Percentiles rank a stretch among this genome's conserved stretches.
Evolutionary conservation across 2,888 invertebrate genomes (phyloP).

Genomic region (Phengaris arion): DNA sequence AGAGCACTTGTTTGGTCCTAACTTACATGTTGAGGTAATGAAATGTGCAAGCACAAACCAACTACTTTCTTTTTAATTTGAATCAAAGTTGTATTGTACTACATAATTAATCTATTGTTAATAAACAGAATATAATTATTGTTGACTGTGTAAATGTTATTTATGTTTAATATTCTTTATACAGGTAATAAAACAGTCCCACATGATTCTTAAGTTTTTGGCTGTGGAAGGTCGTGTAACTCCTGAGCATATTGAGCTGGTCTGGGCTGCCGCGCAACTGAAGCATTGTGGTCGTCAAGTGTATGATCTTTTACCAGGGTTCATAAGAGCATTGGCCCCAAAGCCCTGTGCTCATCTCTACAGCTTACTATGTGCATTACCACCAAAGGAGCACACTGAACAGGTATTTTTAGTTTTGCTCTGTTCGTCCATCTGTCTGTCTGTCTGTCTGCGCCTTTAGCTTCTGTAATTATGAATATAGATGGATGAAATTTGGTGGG

Average conservation of each 20-base stretch:
- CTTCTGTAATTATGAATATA: no score
- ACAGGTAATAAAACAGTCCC: conserved; percentile 95
- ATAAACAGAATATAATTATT: no score
- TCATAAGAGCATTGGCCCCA: conserved; percentile 93
- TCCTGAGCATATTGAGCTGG: conserved; percentile 93
- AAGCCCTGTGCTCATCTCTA: conserved; percentile 94
- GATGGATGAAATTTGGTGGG: no score
- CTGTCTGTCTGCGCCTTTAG: no score
- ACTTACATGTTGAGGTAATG: conserved; percentile 93
- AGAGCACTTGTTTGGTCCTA: conserved; percentile 97
- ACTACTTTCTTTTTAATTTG: no score
- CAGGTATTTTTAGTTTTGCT: conserved; percentile 74
- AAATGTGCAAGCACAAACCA: not conserved
- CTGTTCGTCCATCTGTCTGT: no score
- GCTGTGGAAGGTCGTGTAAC: conserved; percentile 95
- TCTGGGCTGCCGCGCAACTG: conserved; percentile 96
- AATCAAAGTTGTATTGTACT: no score
- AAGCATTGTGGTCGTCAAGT: conserved; percentile 97
- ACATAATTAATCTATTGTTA: no score
- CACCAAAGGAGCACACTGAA: conserved; percentile 95
- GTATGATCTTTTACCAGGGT: conserved; percentile 92
- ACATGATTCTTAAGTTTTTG: conserved; percentile 93
- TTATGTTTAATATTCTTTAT: conserved; percentile 3
- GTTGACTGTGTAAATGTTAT: not conserved
- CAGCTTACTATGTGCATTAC: conserved; percentile 90